A percentile compares a stretch with the other conserved stretches of the same genome.
Conservation (phyloP, 1,140 invertebrate species). For the Camponotus floridanus region DNA sequence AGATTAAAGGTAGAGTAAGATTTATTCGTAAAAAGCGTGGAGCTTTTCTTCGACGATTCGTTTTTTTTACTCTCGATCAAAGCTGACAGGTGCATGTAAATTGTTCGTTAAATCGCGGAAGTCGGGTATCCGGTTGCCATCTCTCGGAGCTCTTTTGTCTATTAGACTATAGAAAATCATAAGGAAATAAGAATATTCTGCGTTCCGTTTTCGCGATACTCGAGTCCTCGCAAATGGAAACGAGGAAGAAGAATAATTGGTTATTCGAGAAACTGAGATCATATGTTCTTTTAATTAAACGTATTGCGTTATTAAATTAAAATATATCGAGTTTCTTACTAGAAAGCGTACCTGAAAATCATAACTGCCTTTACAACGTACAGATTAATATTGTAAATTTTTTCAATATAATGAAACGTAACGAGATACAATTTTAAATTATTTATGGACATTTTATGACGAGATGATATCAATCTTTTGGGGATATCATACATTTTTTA, state of each 20-base stretch:
- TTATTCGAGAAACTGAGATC: conserved; percentile 56
- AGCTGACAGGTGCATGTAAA: conserved; percentile 46
- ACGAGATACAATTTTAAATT: not conserved
- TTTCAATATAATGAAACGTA: not conserved
- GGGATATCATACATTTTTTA: conserved; percentile 12
- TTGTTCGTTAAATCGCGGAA: conserved; percentile 61
- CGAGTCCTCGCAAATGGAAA: conserved; percentile 20
- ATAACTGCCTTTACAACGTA: not conserved
- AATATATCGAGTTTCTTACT: not conserved
- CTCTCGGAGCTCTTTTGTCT: conserved; percentile 36
- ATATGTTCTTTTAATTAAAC: conserved; percentile 13
- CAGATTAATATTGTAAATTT: not conserved
- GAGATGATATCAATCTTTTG: not conserved
- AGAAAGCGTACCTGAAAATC: not conserved
- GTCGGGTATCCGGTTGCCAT: conserved; percentile 39
- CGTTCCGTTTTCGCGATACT: not conserved
- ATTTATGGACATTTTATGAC: not conserved
- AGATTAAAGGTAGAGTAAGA: conserved; percentile 64
- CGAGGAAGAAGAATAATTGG: conserved; percentile 39
- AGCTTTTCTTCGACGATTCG: conserved; percentile 23
- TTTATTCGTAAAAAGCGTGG: conserved; percentile 46
- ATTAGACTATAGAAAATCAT: conserved; percentile 36
- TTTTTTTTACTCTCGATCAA: conserved; percentile 42
- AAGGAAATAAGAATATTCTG: conserved; percentile 38
- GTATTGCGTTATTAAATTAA: conserved; percentile 4